Conservation (phyloP, 2,888 invertebrate genomes). For the Andrena camellia region DNA sequence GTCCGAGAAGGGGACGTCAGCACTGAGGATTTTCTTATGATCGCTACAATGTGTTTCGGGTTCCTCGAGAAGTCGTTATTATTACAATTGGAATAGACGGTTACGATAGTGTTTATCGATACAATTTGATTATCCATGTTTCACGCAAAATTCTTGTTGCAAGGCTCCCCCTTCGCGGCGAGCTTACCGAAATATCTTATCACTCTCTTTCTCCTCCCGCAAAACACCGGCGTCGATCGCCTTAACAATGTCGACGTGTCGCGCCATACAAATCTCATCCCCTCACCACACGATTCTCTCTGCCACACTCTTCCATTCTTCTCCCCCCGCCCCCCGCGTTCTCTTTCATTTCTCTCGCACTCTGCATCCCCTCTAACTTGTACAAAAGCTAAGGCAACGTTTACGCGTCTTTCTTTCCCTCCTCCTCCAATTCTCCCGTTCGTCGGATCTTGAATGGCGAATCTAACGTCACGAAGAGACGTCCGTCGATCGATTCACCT, state of each 20-base stretch:
- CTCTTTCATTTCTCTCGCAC: slow-evolving; percentile 12
- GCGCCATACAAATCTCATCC: slow-evolving; percentile 3
- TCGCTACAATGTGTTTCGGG: slow-evolving; percentile 4
- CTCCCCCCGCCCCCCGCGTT: no score
- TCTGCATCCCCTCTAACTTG: slow-evolving; percentile 66
- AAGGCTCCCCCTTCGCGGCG: slow-evolving; percentile 64
- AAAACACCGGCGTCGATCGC: slow-evolving; percentile 46
- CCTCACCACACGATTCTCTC: not conserved
- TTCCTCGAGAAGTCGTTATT: slow-evolving; percentile 16
- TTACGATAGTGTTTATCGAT: slow-evolving; percentile 48
- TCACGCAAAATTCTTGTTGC: slow-evolving; percentile 67
- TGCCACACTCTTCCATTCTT: slow-evolving; percentile 1
- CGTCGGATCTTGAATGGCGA: not conserved
- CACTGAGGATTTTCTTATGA: not conserved
- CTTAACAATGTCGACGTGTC: slow-evolving; percentile 39
- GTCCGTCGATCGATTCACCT: not conserved
- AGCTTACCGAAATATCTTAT: slow-evolving; percentile 40
- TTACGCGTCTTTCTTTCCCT: slow-evolving; percentile 56
- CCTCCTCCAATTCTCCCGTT: not conserved
- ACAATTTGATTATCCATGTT: slow-evolving; percentile 69
- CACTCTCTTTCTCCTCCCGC: slow-evolving; percentile 40
- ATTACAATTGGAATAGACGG: slow-evolving; percentile 27
- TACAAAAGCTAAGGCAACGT: slow-evolving; percentile 83
- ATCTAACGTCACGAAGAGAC: not conserved
- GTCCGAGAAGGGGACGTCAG: not conserved